phyloP scores from a whole-genome alignment of 2,888 invertebrate genomes.

The Artemia sinica region DNA sequence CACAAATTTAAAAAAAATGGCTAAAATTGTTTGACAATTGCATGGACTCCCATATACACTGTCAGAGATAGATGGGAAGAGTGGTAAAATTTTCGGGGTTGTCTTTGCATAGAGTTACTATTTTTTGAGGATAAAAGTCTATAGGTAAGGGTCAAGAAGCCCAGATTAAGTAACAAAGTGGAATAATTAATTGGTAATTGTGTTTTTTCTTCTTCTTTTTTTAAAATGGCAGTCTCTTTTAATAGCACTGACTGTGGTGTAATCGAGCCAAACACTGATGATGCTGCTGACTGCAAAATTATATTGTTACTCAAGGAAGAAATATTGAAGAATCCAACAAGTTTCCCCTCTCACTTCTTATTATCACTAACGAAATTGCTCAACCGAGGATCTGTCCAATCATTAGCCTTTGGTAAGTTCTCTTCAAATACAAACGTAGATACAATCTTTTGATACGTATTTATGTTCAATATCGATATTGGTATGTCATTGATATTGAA shows the following conservation, averaged over 20 bases:
- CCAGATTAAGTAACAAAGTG: no score
- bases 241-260: conserved; percentile 64
- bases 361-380: conserved; percentile 62
- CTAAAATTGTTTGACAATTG: no score
- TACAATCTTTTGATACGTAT: no score
- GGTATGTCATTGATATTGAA: no score
- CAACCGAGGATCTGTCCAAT: conserved; percentile 69
- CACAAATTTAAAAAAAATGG: no score
- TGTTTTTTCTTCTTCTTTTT: conserved; percentile 51
- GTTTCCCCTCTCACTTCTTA: conserved; percentile 61
- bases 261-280: conserved; percentile 37
- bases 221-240: conserved; percentile 62
- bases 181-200: no score
- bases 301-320: conserved; percentile 63
- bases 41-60: not conserved
- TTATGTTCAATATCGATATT: no score
- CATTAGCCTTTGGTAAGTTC: conserved; percentile 32
- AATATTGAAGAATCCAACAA: conserved; percentile 57
- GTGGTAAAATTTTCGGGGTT: conserved; percentile 45
- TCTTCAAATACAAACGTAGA: not conserved
- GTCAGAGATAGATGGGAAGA: not conserved
- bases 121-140: conserved; percentile 60
- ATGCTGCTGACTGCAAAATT: conserved; percentile 63
- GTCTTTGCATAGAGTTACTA: conserved; percentile 64
- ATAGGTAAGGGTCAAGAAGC: conserved; percentile 16